Evolutionary conservation across 2,113 vertebrate species (phyloP), one percentile per base, ranked within the genome.

Genomic region (Lophochroa leadbeateri): DNA sequence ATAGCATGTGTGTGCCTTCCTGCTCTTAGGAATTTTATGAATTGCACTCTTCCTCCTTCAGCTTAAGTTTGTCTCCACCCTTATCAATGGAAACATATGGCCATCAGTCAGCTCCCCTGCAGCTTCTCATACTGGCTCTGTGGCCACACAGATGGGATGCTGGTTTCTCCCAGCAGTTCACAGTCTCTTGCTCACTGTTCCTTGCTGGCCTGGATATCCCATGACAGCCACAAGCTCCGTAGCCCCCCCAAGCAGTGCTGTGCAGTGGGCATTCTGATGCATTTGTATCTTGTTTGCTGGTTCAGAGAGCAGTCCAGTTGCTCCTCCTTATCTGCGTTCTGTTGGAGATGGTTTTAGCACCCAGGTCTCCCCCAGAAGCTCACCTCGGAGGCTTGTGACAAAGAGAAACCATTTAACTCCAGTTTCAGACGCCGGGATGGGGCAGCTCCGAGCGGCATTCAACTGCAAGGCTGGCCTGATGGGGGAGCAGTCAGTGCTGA

Each of bases 71-170:
- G 46, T 79, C 25, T 63, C 13, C 29, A n/a, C 74, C 39, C 24
- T 70, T 86, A 23, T 20, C 57, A 70, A 61, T 46, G 9, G 55
- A 90, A 86, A 74, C 7, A 19, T 37, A 53, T 5, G 6, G 39
- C 52, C 17, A 21, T 9, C 27, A 9, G 15, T 4, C 47, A 47
- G 31, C 29, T 55, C 10, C 25, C 52, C 25, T 71, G 20, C 21
- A 12, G 44, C 64, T 31, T 39, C 68, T 49, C 74, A 41, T 6
- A 8, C 50, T 39, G 28, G 8, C 53, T 28, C 20, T 7, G 44
- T 28, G 31, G 10, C 61, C 3, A 0, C 39, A n/a, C 29, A 7
- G 7, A 0, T 7, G 3, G 25, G 13, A 44, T 3, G 47, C 23
- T 24, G 47, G 15, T 12, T 58, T 57, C 21, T 52, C 33, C 35